Evolutionary conservation across 2,888 invertebrate genomes (phyloP), one percentile per base, ranked within the genome.

Genomic region (Alentia gelatinosa): DNA sequence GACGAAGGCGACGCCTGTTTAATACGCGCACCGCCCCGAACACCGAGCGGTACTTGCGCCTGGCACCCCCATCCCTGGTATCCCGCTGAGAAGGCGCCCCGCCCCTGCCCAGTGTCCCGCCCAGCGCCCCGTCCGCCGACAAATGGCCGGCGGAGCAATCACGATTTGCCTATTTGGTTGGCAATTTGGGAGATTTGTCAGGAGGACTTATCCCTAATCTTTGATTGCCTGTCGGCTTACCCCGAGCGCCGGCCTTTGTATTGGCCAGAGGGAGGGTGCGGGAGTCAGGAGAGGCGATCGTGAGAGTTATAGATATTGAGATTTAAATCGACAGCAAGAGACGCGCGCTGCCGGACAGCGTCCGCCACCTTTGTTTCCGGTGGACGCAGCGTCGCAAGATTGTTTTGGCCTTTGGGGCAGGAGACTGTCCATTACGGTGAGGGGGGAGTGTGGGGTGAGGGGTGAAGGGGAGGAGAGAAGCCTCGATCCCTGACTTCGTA

Each of bases 241-340:
- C 79, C 37, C 40, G 5, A 42, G 40, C 47, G 39, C 40, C 39
- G 79, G 35, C 84, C 26, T 47, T 84, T 47, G 84, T 84, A 84
- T 40, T 40, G 84, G 42, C n/a, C 12, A 5, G n/a, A n/a, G n/a
- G n/a, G n/a, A n/a, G n/a, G n/a, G n/a, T n/a, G n/a, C n/a, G n/a
- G n/a, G n/a, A n/a, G n/a, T n/a, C n/a, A n/a, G n/a, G 4, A 26
- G 15, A 4, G 40, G n/a, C n/a, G 84, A 84, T 84, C 26, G 40
- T 84, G 26, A 84, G 84, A 84, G 84, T 84, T 84, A 84, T 84
- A 84, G 84, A 84, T 84, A 84, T 84, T 84, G 84, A 84, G 84
- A 84, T 84, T 84, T 84, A 84, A 84, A 84, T 84, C 84, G 84
- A 84, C 84, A 84, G 33, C 75, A 7, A 3, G 12, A 7, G 75